Conservation (phyloP, 2,797 vertebrate genomes). For the Muscicapa striata region DNA sequence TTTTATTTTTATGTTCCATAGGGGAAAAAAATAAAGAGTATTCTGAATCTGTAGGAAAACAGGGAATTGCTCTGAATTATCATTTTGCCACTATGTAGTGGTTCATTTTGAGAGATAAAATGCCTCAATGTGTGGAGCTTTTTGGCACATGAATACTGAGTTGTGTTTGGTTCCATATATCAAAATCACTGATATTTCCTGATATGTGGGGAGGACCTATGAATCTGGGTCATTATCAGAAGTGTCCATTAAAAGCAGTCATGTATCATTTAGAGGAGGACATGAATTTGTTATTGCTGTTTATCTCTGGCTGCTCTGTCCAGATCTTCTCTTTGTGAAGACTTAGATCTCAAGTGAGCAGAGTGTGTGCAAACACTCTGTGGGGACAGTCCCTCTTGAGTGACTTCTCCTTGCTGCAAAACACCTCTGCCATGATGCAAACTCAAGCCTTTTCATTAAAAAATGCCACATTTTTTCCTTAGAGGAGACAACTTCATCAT, state of each 20-base stretch:
- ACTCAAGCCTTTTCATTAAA: not conserved
- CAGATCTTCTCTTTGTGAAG: not conserved
- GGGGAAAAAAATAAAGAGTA: not conserved
- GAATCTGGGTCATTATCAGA: not conserved
- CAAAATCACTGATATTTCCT: not conserved
- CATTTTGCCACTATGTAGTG: not conserved
- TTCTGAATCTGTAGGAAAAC: not conserved
- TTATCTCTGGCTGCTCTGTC: not conserved
- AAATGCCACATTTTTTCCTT: not conserved
- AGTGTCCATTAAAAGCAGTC: not conserved
- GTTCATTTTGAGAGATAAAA: not conserved
- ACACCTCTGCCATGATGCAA: not conserved
- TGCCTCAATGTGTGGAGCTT: not conserved
- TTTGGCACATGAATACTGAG: not conserved
- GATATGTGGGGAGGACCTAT: not conserved
- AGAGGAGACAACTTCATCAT: rapidly evolving
- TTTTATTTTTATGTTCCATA: not conserved
- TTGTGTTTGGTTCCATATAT: not conserved
- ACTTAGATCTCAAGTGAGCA: not conserved
- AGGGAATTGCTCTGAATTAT: not conserved
- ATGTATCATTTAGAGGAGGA: not conserved
- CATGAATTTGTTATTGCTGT: not conserved
- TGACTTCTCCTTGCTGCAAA: not conserved
- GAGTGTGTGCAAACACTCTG: not conserved
- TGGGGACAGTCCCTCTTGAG: not conserved